Conservation (phyloP, 2,797 vertebrate species). For the Enteromius anoplus region DNA sequence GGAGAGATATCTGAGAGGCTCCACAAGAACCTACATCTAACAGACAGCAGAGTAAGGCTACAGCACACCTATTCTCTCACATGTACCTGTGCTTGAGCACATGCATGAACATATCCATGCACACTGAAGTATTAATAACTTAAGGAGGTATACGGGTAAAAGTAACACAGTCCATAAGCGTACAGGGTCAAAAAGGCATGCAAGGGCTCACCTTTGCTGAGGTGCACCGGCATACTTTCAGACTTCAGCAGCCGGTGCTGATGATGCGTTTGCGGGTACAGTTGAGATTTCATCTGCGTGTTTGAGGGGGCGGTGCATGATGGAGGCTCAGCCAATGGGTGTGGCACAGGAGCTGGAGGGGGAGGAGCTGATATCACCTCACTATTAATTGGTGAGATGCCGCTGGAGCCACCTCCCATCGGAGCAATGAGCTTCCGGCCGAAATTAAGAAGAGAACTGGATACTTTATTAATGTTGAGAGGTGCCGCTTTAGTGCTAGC, state of each 20-base stretch:
- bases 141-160: neutral
- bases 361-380: constrained; percentile 67
- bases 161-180: neutral
- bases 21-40: constrained; percentile 82
- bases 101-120: constrained; percentile 21
- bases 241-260: constrained; percentile 93
- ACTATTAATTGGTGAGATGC: constrained; percentile 71
- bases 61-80: constrained; percentile 33
- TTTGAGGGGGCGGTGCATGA: constrained; percentile 49
- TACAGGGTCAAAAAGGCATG: neutral
- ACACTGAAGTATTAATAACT: neutral
- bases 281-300: constrained; percentile 41
- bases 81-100: constrained; percentile 10
- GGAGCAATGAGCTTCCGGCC: constrained; percentile 95
- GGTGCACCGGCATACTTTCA: constrained; percentile 95
- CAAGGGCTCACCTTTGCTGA: constrained; percentile 87
- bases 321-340: constrained; percentile 64
- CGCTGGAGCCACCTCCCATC: constrained; percentile 71
- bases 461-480: constrained; percentile 97
- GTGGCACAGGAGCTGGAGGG: constrained; percentile 53
- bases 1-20: constrained; percentile 78
- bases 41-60: constrained; percentile 73
- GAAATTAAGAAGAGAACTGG: constrained; percentile 93
- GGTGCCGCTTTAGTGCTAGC: constrained; percentile 81
- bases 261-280: constrained; percentile 63